Evolutionary conservation across 92 coral and sea anemone genomes (phyloP).

Genomic region (Zoanthus gigantus): DNA sequence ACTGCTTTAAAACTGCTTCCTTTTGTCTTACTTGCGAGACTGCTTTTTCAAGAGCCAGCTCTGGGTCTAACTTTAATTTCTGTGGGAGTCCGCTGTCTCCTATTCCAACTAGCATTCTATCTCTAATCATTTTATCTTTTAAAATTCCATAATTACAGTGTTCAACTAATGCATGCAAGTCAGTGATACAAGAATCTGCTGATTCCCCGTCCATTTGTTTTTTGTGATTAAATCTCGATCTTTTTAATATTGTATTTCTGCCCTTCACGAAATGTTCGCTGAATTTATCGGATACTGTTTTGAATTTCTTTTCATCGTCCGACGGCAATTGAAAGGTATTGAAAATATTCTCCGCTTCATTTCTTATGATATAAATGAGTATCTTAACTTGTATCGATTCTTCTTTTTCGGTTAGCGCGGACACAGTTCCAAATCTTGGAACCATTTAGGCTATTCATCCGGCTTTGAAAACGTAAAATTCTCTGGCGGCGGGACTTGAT

Average conservation of each 20-base stretch:
- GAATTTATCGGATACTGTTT: background rate
- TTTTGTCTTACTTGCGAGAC: background rate
- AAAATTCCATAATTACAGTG: background rate
- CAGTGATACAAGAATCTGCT: background rate
- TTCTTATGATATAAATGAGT: background rate
- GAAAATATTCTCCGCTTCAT: slow-evolving; percentile 15
- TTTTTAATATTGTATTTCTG: background rate
- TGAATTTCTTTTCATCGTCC: background rate
- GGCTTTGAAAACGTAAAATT: background rate
- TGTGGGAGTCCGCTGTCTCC: slow-evolving; percentile 10
- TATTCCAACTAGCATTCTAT: slow-evolving; percentile 7
- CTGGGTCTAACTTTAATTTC: slow-evolving; percentile 5
- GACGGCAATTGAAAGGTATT: background rate
- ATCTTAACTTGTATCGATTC: slow-evolving; percentile 2
- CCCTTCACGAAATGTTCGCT: background rate
- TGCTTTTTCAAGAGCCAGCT: background rate
- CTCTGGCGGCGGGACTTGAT: slow-evolving; percentile 4
- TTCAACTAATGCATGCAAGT: background rate
- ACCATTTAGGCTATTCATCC: background rate
- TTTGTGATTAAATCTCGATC: background rate
- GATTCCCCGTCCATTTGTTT: slow-evolving; percentile 1
- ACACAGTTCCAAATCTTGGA: background rate
- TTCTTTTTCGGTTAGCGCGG: background rate
- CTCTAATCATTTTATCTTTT: slow-evolving; percentile 6
- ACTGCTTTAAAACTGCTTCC: slow-evolving; percentile 2